Percentiles rank a stretch among this genome's conserved stretches.
These are phyloP conservation scores for Dasyornis broadbenti DNA, from an alignment of 2,113 vertebrate species.

Conservation along the genomic window DNA sequence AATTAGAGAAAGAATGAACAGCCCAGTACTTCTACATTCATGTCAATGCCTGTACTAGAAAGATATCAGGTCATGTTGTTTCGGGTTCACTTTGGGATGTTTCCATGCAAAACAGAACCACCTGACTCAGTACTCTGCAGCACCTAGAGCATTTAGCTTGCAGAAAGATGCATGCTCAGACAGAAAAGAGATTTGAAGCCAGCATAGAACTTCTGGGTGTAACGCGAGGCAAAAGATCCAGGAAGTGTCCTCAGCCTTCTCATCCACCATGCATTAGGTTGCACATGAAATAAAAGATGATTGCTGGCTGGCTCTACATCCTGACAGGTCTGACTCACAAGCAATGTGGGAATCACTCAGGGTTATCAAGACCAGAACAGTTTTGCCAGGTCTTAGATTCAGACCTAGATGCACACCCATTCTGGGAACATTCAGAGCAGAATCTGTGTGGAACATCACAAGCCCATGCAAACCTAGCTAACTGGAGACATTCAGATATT, in stretches of 20 bases:
- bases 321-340: rapidly evolving
- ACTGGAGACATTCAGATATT: neutral
- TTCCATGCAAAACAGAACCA: neutral
- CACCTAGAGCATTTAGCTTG: neutral
- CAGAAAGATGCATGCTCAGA: neutral
- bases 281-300: neutral
- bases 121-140: neutral
- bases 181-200: neutral
- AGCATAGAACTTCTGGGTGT: neutral
- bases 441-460: neutral
- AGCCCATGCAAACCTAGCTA: neutral
- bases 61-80: neutral
- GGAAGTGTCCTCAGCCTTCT: neutral
- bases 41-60: neutral
- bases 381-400: neutral
- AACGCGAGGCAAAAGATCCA: neutral
- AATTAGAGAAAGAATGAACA: neutral
- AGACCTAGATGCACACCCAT: neutral
- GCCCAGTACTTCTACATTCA: neutral
- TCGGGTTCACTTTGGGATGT: neutral
- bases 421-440: neutral
- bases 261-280: neutral
- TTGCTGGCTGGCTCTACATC: rapidly evolving
- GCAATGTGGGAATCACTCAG: neutral
- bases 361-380: neutral